Base-by-base conservation (phyloP, 2,113 vertebrate genomes). In the Damaliscus lunatus region DNA sequence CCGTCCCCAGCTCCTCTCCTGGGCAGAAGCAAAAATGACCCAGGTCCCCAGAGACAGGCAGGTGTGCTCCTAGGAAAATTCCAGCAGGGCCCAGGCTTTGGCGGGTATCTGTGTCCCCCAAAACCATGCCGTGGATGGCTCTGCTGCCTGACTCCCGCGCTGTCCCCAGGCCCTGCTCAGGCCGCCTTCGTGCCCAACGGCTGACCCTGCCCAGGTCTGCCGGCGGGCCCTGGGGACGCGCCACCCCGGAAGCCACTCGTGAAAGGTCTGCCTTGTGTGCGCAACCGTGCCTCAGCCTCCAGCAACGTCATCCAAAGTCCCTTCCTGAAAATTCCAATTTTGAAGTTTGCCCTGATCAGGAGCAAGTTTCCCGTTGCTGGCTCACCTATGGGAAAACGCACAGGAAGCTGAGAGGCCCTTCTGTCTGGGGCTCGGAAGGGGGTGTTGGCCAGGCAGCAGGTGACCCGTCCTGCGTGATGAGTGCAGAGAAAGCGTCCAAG, bases 331-430 rank as follows among this genome's bases (percentile, higher is more conserved):
- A 98, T 98, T 98, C 98, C 98, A 98, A 96, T 98, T 98, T 98
- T 98, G 95, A 98, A 98, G 98, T 99, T 98, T 97, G 98, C 98
- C 98, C 98, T 98, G 98, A 98, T 98, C 96, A 97, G 98, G 98
- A 98, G 99, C 99, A 99, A 98, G 98, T 99, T 99, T 99, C 99
- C 98, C 98, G 98, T 98, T 98, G 99, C 98, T 98, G 97, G 98
- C 98, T 98, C 98, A 98, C 98, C 98, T 98, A 98, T 99, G 99
- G 99, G 99, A 98, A 99, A 99, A 98, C 97, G 98, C 98, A 98
- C 98, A 98, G 96, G 98, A 97, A 97, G 98, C 98, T 98, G 98
- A 99, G 99, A 99, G 98, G 97, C 99, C 98, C 98, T 99, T 99
- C 99, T 98, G 98, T 99, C 98, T 98, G 94, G 86, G 52, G 90